Evolutionary conservation across 2,888 invertebrate genomes (phyloP).

Genomic region (Tuberolachnus salignus): DNA sequence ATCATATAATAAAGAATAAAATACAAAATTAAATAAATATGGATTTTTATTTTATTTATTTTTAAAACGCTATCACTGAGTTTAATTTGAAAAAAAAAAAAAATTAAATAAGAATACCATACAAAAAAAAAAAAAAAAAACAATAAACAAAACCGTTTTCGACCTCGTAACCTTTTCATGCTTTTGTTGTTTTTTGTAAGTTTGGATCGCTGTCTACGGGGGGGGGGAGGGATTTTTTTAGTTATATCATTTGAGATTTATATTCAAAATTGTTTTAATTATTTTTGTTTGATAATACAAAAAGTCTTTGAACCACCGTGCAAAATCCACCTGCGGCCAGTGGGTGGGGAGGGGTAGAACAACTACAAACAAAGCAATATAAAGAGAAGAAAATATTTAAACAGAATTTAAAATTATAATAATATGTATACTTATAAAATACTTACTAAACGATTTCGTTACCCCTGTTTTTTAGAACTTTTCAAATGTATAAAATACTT

Average conservation of each 20-base stretch:
- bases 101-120: no score
- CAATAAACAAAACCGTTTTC: conserved; percentile 30
- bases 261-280: neutral
- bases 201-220: neutral
- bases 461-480: no score
- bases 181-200: neutral
- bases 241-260: neutral
- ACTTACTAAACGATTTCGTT: no score
- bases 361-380: neutral
- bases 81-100: neutral
- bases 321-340: neutral
- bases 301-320: neutral
- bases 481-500: no score
- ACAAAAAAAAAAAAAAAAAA: no score
- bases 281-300: neutral
- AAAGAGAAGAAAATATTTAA: neutral
- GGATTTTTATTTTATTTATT: neutral
- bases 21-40: conserved; percentile 6
- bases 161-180: conserved; percentile 10
- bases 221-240: no score
- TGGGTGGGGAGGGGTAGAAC: no score
- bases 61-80: neutral
- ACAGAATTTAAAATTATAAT: neutral
- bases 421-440: neutral
- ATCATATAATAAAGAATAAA: neutral